Evolutionary conservation across 2,888 invertebrate species (phyloP), one percentile per base, ranked within the genome.

Genomic region (Acanthoscelides obtectus): DNA sequence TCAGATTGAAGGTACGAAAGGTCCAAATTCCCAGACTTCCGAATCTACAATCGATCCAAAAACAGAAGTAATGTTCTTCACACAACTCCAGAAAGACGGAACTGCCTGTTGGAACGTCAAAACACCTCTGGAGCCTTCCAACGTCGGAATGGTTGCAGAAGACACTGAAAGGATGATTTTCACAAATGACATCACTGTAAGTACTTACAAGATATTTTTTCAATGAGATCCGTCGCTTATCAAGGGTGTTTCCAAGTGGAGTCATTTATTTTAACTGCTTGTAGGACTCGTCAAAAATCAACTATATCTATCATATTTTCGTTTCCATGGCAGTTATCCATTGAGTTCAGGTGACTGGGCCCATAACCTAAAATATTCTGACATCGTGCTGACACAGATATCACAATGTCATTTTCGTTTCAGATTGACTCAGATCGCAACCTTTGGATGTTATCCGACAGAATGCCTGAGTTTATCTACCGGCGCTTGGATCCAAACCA

Each of bases 71-170:
- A 85, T 94, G 72, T 94, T 94, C 86, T 92, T 94, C 78, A 92
- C 93, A 0, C 93, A 93, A 87, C 87, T 93, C 63, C 93, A 92
- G 82, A 91, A 89, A 79, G 91, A 95, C 80, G 94, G 92, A 0
- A 88, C 95, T 0, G 93, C 91, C 0, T 95, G 95, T 83, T 95
- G 95, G 95, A 94, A 95, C 81, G 88, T 89, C 0, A 87, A 88
- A 69, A 90, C 89, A 76, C 89, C 91, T 0, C 89, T 92, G 79
- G 90, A 87, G 22, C 86, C 89, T 0, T 90, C 91, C 67, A 93
- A 89, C 80, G 88, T 92, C 80, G 92, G 89, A 0, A 85, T 94
- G 0, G 88, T 93, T 8, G 89, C 91, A 72, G 89, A 88, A 69
- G 92, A 94, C 80, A 87, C 90, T n/a, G 87, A 87, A 64, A 88